A percentile compares a stretch with the other conserved stretches of the same genome.
Conservation (phyloP, 2,113 vertebrate genomes). For the Hippocampus comes region DNA sequence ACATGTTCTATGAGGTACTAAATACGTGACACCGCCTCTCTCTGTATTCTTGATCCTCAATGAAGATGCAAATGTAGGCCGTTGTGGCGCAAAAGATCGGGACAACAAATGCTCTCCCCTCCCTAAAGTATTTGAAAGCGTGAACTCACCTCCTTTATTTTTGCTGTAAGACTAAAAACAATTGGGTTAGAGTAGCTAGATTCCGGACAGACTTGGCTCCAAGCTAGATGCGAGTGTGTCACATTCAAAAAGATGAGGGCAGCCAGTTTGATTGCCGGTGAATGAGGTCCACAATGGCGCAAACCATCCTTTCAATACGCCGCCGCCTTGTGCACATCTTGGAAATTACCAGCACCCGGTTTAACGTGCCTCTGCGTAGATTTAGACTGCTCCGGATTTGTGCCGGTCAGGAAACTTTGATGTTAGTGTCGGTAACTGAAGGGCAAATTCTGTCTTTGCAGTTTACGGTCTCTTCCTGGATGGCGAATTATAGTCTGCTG, state of each 20-base stretch:
- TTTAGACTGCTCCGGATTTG: too few relatives aligned
- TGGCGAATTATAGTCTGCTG: constrained; percentile 68
- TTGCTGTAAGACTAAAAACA: background rate
- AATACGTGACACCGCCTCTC: background rate
- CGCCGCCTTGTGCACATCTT: too few relatives aligned
- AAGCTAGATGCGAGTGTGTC: too few relatives aligned
- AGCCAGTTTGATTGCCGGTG: too few relatives aligned
- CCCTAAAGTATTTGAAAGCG: background rate
- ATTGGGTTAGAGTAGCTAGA: background rate
- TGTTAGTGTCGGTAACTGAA: background rate
- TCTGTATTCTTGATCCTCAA: background rate
- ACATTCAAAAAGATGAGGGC: too few relatives aligned
- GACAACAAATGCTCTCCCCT: background rate
- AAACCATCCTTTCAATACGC: too few relatives aligned
- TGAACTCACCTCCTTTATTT: background rate
- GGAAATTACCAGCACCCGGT: too few relatives aligned
- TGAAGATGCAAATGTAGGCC: background rate
- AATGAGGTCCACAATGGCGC: too few relatives aligned
- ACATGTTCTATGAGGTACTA: constrained; percentile 72
- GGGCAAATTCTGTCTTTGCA: constrained; percentile 50
- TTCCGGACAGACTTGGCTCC: too few relatives aligned
- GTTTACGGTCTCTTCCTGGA: constrained; percentile 70
- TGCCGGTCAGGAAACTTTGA: background rate
- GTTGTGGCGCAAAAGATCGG: background rate
- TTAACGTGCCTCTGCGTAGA: too few relatives aligned